Evolutionary conservation across 2,888 invertebrate species (phyloP), one percentile per base, ranked within the genome.

Genomic region (Auanema freiburgensis): DNA sequence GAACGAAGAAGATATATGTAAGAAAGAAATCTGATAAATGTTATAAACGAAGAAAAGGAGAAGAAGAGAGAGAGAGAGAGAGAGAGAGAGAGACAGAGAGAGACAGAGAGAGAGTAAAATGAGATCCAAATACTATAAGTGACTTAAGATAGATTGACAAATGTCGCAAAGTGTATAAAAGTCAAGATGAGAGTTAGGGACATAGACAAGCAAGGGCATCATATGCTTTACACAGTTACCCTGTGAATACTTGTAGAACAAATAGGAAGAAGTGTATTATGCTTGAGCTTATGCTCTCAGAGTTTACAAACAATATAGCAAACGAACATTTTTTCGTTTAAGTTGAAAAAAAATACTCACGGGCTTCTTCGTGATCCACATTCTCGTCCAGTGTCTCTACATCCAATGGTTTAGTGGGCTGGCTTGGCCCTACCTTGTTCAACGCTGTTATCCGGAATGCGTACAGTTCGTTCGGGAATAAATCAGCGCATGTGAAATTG

Each of bases 401-500:
- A 21, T 76, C 76, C 11, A 72, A 56, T 1, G 65, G 33, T 1
- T 63, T 61, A 50, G 69, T 68, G 0, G 71, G 66, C 12, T 49
- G 21, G 41, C 74, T 65, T 40, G 63, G 42, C 44, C 74, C 74
- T 11, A 69, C 66, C 10, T 54, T 59, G 57, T 74, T 69, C 2
- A 74, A 68, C 11, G 76, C 74, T 11, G 58, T 59, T 41, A 76
- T 69, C 8, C 76, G 67, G 69, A 76, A 76, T 10, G 68, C 68
- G 46, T 76, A 76, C 25, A 71, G 66, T n/a, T 73, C 73, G 24
- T 63, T 65, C 12, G 69, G 63, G 67, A 76, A 72, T 2, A 74
- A 65, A 41, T 71, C 74, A 12, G 57, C 62, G 0, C 69, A 66
- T n/a, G 21, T 52, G 33, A 65, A 63, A 4, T 11, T n/a, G 0